Base-by-base conservation (phyloP, 1,140 invertebrate species). In the Papilio glaucus region DNA sequence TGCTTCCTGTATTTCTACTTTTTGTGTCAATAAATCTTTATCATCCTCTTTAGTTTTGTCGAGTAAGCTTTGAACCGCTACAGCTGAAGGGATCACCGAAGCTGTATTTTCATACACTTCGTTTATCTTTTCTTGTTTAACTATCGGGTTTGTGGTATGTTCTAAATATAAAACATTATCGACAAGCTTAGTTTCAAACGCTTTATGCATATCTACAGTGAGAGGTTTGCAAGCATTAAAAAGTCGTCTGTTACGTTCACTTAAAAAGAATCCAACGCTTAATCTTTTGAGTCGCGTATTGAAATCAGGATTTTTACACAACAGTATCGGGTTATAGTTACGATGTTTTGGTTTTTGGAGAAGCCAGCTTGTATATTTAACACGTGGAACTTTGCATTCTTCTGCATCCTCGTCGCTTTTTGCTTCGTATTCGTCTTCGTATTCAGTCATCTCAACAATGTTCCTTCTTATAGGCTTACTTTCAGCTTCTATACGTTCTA, bases 281-380 rank as follows among this genome's bases (percentile, higher is more conserved):
- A 93, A 74, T 70, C 85, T 79, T 72, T 88, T 91, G 62, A 93
- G 78, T 61, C 87, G 73, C 4, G 88, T 93, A 73, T 93, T 93
- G 73, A 92, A 93, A 79, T 93, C 91, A 4, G 91, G 91, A 77
- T 93, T 93, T 76, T 92, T 91, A 63, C 89, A 92, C 6, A 93
- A 62, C 24, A 85, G 77, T 79, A 90, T 87, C 0, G 89, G 85
- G 75, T 86, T 88, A 49, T 93, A 93, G 6, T 45, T 76, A 33
- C 80, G 77, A 45, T 72, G 78, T 72, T 78, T 82, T n/a, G 89
- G 91, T 81, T 91, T 93, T 72, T 89, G 83, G 18, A 93, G 77
- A 5, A 90, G 70, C 75, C 80, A 82, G 72, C 83, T 93, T 0
- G 82, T 84, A 15, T 70, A 45, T 72, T 83, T 84, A 6, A 91